Conservation (phyloP, 2,113 vertebrate genomes). For the Burhinus bistriatus region DNA sequence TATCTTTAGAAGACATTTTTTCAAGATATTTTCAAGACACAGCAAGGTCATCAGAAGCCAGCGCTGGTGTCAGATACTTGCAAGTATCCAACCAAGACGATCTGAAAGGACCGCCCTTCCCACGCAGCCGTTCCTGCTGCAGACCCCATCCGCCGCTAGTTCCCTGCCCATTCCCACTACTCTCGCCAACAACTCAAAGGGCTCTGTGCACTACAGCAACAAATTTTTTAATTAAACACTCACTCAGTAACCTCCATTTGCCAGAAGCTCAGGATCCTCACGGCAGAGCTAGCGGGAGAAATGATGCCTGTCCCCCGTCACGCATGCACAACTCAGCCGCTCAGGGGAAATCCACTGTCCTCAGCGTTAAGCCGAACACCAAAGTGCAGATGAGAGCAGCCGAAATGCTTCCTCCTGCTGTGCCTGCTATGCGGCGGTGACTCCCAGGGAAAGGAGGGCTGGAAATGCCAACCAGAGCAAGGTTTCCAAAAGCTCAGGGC, state of each 20-base stretch:
- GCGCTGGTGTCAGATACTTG: background rate
- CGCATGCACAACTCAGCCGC: background rate
- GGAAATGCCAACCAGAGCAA: background rate
- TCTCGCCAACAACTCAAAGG: background rate
- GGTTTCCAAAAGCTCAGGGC: background rate
- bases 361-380: background rate
- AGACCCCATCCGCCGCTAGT: too few species aligned
- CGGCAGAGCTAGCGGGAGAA: background rate
- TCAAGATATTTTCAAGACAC: background rate
- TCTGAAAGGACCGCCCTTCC: background rate
- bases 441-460: background rate
- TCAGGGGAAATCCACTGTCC: background rate
- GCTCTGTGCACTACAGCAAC: background rate
- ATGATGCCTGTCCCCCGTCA: too few species aligned
- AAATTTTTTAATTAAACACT: background rate
- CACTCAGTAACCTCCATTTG: background rate
- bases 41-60: background rate
- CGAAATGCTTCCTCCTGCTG: background rate
- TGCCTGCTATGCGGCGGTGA: fast-evolving
- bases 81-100: background rate
- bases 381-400: fast-evolving
- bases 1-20: background rate
- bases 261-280: background rate
- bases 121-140: background rate
- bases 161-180: background rate